A percentile compares a stretch with the other conserved stretches of the same genome.
These are phyloP conservation scores for Mnemiopsis leidyi DNA, from an alignment of 37 sponge, comb jelly and placozoan species.

Conservation along the genomic window DNA sequence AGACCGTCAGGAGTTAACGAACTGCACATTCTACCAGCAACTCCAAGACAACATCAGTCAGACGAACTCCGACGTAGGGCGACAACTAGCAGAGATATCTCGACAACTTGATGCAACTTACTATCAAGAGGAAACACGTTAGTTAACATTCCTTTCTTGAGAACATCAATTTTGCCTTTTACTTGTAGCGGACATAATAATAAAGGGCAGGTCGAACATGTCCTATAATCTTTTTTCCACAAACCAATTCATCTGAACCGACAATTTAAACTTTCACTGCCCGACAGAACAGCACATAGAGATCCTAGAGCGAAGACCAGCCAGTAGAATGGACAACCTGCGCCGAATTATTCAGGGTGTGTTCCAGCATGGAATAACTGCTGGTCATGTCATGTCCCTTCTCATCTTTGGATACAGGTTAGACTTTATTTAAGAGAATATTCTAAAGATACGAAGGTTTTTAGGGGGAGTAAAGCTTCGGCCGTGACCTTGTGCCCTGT, in stretches of 20 bases:
- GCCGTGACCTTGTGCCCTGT: no score
- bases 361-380: constrained; percentile 59
- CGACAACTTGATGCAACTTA: background rate
- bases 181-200: no score
- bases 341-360: constrained; percentile 14
- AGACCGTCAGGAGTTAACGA: background rate
- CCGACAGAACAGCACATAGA: constrained; percentile 12
- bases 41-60: constrained; percentile 2
- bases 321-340: background rate
- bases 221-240: no score
- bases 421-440: background rate
- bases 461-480: no score
- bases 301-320: constrained; percentile 16
- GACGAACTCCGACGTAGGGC: constrained; percentile 27
- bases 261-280: no score
- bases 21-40: background rate
- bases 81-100: constrained; percentile 30
- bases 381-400: constrained; percentile 58
- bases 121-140: constrained; percentile 28
- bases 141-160: no score
- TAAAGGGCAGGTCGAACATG: no score
- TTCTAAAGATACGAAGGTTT: no score
- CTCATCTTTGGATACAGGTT: constrained; percentile 57
- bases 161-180: no score
- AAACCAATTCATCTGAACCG: no score